Evolutionary conservation across 2,888 invertebrate genomes (phyloP).

Genomic region (Tetropium fuscum): DNA sequence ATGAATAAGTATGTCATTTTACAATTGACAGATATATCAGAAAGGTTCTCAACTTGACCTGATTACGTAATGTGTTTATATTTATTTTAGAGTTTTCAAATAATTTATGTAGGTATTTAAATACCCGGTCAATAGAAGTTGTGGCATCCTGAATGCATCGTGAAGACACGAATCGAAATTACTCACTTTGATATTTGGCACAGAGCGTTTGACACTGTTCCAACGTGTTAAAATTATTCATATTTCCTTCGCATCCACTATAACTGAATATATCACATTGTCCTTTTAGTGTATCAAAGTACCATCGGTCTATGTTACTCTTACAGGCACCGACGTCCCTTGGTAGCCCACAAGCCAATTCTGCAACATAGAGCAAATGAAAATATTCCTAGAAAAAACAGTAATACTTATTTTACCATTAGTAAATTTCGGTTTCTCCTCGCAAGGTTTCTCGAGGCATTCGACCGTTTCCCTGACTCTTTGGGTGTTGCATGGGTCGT

Average conservation of each 20-base stretch:
- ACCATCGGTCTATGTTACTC: conserved; percentile 84
- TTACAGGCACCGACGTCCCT: conserved; percentile 82
- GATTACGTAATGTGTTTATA: no score
- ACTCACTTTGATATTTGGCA: conserved; percentile 66
- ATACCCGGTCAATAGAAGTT: no score
- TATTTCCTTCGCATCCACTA: conserved; percentile 90
- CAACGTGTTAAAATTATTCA: conserved; percentile 85
- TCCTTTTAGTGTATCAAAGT: conserved; percentile 78
- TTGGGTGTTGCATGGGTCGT: conserved; percentile 65
- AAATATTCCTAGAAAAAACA: no score
- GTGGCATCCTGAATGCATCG: neutral
- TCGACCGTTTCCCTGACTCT: conserved; percentile 68
- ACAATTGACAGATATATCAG: no score
- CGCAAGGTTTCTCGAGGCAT: conserved; percentile 58
- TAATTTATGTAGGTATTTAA: no score
- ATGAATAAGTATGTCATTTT: no score
- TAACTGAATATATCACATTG: conserved; percentile 87
- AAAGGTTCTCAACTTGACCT: no score
- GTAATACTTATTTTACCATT: conserved; percentile 45
- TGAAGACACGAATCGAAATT: neutral
- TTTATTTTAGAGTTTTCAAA: no score
- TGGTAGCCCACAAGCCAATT: conserved; percentile 74
- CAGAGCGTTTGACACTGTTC: conserved; percentile 79
- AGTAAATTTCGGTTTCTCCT: conserved; percentile 37
- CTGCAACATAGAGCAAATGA: conserved; percentile 41